Conservation (phyloP, 2,113 vertebrate species). For the Engraulis encrasicolus region DNA sequence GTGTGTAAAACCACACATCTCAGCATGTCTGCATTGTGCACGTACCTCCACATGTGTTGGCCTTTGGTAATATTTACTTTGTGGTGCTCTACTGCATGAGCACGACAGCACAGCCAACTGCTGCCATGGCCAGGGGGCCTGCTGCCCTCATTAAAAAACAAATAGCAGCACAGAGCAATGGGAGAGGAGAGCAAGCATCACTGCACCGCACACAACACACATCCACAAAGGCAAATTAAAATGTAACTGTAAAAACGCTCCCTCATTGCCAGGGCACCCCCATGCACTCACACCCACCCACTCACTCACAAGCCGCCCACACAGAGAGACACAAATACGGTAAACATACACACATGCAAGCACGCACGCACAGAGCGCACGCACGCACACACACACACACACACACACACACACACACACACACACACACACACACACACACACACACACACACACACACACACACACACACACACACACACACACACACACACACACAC, state of each 20-base stretch:
- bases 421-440: too few species aligned
- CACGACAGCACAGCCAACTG: slow-evolving; percentile 70
- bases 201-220: slow-evolving; percentile 61
- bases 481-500: not conserved
- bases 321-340: not conserved
- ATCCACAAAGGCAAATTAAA: slow-evolving; percentile 52
- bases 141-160: slow-evolving; percentile 64
- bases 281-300: not conserved
- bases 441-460: not conserved
- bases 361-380: not conserved
- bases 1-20: slow-evolving; percentile 21
- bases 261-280: slow-evolving; percentile 19
- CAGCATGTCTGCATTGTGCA: slow-evolving; percentile 58
- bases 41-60: slow-evolving; percentile 79
- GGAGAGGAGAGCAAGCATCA: slow-evolving; percentile 63
- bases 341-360: not conserved
- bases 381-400: not conserved
- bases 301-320: not conserved
- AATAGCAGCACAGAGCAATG: slow-evolving; percentile 58
- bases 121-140: slow-evolving; percentile 63
- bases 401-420: not conserved
- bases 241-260: slow-evolving; percentile 47
- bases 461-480: not conserved
- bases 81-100: slow-evolving; percentile 76
- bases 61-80: slow-evolving; percentile 79